Conservation (phyloP, 2,113 vertebrate species). For the Stegostoma tigrinum region DNA sequence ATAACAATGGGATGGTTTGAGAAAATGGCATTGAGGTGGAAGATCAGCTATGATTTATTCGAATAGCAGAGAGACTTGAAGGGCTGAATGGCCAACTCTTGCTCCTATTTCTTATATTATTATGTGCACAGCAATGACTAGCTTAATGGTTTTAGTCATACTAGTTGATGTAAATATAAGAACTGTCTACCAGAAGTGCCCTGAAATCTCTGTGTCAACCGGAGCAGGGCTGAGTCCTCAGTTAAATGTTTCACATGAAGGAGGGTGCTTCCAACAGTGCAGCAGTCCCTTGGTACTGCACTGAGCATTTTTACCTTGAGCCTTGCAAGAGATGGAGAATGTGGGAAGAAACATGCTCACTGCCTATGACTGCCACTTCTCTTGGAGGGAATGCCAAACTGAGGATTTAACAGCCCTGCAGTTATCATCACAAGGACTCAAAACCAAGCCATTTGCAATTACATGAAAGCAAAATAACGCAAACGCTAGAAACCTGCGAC, state of each 20-base stretch:
- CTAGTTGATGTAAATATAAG: neutral
- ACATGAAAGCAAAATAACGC: too few relatives aligned
- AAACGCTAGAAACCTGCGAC: too few relatives aligned
- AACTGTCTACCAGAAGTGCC: neutral
- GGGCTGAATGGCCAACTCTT: too few relatives aligned
- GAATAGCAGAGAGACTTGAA: too few relatives aligned
- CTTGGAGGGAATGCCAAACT: neutral
- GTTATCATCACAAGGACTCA: neutral
- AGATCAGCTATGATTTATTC: too few relatives aligned
- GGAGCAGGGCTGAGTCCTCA: neutral
- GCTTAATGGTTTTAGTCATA: neutral
- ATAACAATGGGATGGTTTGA: too few relatives aligned
- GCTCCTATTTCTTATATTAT: too few relatives aligned
- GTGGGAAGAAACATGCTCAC: neutral
- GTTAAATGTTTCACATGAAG: neutral
- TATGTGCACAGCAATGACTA: neutral
- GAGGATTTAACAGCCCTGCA: neutral
- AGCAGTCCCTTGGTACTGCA: neutral
- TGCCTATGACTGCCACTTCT: neutral
- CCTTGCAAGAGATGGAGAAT: neutral
- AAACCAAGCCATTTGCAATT: too few relatives aligned
- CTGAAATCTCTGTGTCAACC: neutral
- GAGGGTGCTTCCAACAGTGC: neutral
- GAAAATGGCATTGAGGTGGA: too few relatives aligned
- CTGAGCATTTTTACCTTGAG: neutral